A percentile compares a stretch with the other conserved stretches of the same genome.
phyloP scores from a whole-genome alignment of 2,888 invertebrate genomes.

The Papilio protenor region DNA sequence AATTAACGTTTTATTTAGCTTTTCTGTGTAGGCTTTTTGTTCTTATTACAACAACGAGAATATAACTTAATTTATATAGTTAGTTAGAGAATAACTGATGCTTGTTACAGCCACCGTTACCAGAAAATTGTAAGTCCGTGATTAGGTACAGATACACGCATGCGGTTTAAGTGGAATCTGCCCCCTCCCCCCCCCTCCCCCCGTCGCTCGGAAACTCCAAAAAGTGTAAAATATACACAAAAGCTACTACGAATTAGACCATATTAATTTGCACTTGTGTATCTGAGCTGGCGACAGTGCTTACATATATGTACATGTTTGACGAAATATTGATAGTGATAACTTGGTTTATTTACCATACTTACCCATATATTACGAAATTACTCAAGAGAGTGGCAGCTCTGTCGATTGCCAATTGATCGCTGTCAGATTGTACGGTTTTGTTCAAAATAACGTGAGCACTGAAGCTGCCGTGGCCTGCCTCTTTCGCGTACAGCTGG shows the following conservation, averaged over 20 bases:
- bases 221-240: too few relatives aligned
- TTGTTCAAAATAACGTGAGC: conserved; percentile 53
- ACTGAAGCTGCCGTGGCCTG: conserved; percentile 56
- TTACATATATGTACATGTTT: background rate
- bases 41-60: background rate
- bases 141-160: too few relatives aligned
- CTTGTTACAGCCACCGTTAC: background rate
- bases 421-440: conserved; percentile 39
- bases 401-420: conserved; percentile 50
- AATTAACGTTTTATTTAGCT: background rate
- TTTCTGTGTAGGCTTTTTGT: background rate
- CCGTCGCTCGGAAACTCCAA: too few relatives aligned
- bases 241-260: too few relatives aligned
- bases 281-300: too few relatives aligned
- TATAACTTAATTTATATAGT: background rate
- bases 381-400: conserved; percentile 52
- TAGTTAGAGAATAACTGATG: background rate
- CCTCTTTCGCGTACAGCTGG: conserved; percentile 25
- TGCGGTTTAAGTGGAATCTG: too few relatives aligned
- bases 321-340: background rate
- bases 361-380: conserved; percentile 57
- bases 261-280: too few relatives aligned
- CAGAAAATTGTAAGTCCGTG: background rate
- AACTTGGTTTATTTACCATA: conserved; percentile 20
- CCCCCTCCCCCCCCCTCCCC: too few relatives aligned